Percentiles rank a stretch among this genome's conserved stretches.
These are phyloP conservation scores for Schlechtendalia chinensis DNA, from an alignment of 1,140 invertebrate genomes.

Conservation along the genomic window DNA sequence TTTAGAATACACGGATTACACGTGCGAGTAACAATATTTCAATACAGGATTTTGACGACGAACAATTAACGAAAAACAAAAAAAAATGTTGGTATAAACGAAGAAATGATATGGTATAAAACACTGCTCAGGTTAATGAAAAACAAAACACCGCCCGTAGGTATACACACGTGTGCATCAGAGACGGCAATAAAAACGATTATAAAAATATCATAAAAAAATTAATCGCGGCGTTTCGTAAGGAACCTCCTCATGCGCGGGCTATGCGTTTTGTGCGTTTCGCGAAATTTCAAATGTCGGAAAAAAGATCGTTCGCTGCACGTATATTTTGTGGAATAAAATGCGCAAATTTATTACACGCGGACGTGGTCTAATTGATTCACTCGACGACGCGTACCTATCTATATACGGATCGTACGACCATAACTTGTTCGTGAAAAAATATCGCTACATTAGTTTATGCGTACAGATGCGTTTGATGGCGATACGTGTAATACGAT, in stretches of 20 bases:
- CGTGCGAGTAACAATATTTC: too few relatives aligned
- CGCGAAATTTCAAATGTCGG: not conserved
- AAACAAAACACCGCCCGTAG: constrained; percentile 7
- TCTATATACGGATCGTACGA: too few relatives aligned
- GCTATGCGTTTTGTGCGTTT: not conserved
- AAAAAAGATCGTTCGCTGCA: not conserved
- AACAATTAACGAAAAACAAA: too few relatives aligned
- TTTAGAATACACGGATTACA: too few relatives aligned
- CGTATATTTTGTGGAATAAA: not conserved
- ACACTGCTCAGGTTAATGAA: constrained; percentile 19
- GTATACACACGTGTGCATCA: not conserved
- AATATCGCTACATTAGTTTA: too few relatives aligned
- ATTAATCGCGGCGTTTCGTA: constrained; percentile 23
- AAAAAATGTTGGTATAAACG: too few relatives aligned
- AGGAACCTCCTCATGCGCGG: not conserved
- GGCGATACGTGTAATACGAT: too few relatives aligned
- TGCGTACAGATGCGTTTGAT: too few relatives aligned
- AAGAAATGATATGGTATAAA: too few relatives aligned
- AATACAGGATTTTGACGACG: too few relatives aligned
- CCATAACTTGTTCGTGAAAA: too few relatives aligned
- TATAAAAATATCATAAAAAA: constrained; percentile 15
- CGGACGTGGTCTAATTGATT: not conserved
- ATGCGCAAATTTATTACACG: not conserved
- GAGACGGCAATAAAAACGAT: constrained; percentile 30
- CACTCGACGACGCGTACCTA: not conserved